Base-by-base conservation (phyloP, 1,140 invertebrate genomes). In the Drosophila sproati region DNA sequence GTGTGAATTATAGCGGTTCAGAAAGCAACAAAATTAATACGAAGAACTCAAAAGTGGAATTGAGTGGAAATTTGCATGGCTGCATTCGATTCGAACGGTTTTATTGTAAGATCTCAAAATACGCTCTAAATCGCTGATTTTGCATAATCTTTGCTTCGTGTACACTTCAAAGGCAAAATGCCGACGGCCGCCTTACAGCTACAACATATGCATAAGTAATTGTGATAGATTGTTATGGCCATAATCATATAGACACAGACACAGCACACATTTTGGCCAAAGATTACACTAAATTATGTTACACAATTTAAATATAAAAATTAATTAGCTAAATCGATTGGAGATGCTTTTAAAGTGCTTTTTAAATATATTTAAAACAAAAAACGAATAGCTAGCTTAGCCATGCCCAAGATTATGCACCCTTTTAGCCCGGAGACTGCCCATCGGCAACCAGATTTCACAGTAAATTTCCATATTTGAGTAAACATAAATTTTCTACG, bases 1-100 rank as follows among this genome's bases (percentile, higher is more conserved):
- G 64, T 61, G 64, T 73, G 56, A 69, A 68, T 69, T 73, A 68
- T 73, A 60, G 51, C 63, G 50, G 51, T 66, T 57, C 32, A 43
- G n/a, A 39, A 39, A 39, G 3, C 37, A 2, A 39, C 20, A 39
- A 39, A 39, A 39, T 7, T 3, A 41, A 10, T 10, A 39, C 32
- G 37, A 43, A 66, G 52, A 56, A 31, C 28, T 59, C 54, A 39
- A 48, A 48, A 35, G 5, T 32, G 32, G 29, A 39, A 5, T n/a
- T 43, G 39, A 37, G 20, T 20, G 20, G 20, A 69, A 50, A 37
- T 68, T 61, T 69, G 56, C 47, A 60, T 52, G 48, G 37, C n/a
- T 57, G 54, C 64, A 67, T 57, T 67, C 64, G 32, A 35, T 54
- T 61, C 43, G 55, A 29, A 10, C 7, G 37, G 4, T 39, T 39